Evolutionary conservation across 2,797 vertebrate genomes (phyloP).

Genomic region (Leptatherina wallacei): DNA sequence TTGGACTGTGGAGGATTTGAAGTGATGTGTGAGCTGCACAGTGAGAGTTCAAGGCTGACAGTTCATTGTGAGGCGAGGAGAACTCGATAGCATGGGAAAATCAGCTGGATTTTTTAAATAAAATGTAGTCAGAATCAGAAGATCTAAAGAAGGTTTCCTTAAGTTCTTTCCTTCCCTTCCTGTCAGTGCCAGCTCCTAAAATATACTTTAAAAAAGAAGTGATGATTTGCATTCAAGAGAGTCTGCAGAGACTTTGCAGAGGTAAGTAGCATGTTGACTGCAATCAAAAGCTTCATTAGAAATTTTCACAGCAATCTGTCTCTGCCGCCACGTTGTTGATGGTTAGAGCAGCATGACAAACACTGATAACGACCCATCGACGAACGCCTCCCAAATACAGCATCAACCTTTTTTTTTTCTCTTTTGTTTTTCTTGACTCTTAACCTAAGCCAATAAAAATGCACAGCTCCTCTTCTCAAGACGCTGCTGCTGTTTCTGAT

Average conservation of each 20-base stretch:
- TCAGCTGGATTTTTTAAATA: not conserved
- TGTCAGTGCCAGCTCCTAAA: not conserved
- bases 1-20: slow-evolving; percentile 7
- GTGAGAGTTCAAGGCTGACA: slow-evolving; percentile 13
- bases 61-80: not conserved
- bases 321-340: slow-evolving; percentile 16
- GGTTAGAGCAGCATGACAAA: slow-evolving; percentile 32
- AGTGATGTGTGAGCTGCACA: not conserved
- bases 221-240: slow-evolving; percentile 30
- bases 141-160: not conserved
- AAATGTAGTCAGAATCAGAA: not conserved
- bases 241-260: slow-evolving; percentile 5
- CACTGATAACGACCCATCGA: not conserved
- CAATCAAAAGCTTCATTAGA: slow-evolving; percentile 61
- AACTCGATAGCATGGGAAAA: not conserved
- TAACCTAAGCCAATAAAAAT: slow-evolving; percentile 16
- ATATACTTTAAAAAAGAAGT: not conserved
- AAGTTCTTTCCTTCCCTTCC: not conserved
- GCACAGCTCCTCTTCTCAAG: slow-evolving; percentile 21
- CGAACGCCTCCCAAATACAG: not conserved
- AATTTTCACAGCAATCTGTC: slow-evolving; percentile 43
- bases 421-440: slow-evolving; percentile 4
- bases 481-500: slow-evolving; percentile 4
- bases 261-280: slow-evolving; percentile 44
- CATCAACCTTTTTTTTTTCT: not conserved